phyloP scores from a whole-genome alignment of 2,888 invertebrate species.

The Electrophaes corylata region DNA sequence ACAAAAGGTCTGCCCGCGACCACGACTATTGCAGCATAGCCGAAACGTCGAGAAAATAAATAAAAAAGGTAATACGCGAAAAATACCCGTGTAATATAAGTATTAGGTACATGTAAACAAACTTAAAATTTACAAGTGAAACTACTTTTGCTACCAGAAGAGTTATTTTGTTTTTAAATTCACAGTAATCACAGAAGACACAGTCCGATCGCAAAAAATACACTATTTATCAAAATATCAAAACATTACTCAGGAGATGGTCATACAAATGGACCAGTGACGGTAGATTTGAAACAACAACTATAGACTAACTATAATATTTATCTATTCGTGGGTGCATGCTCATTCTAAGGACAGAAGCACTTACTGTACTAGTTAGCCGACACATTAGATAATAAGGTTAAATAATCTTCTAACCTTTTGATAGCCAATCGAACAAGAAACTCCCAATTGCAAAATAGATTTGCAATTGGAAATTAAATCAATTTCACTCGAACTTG shows the following conservation, averaged over 20 bases:
- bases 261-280: not conserved
- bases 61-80: too few relatives aligned
- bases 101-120: too few relatives aligned
- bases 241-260: not conserved
- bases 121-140: not conserved
- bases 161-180: not conserved
- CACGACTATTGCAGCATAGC: too few relatives aligned
- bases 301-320: constrained; percentile 7
- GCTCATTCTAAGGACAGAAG: constrained; percentile 15
- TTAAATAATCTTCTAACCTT: constrained; percentile 46
- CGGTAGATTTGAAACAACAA: constrained; percentile 17
- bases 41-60: too few relatives aligned
- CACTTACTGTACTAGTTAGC: constrained; percentile 20
- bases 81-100: too few relatives aligned
- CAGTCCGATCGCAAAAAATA: not conserved
- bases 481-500: not conserved
- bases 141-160: not conserved
- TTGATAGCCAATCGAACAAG: constrained; percentile 39
- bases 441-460: constrained; percentile 18
- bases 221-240: not conserved
- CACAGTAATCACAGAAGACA: not conserved
- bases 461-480: constrained; percentile 1
- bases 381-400: constrained; percentile 25
- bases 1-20: too few relatives aligned
- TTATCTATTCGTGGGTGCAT: constrained; percentile 21